Evolutionary conservation across 2,888 invertebrate genomes (phyloP).

Genomic region (Allygus modestus): DNA sequence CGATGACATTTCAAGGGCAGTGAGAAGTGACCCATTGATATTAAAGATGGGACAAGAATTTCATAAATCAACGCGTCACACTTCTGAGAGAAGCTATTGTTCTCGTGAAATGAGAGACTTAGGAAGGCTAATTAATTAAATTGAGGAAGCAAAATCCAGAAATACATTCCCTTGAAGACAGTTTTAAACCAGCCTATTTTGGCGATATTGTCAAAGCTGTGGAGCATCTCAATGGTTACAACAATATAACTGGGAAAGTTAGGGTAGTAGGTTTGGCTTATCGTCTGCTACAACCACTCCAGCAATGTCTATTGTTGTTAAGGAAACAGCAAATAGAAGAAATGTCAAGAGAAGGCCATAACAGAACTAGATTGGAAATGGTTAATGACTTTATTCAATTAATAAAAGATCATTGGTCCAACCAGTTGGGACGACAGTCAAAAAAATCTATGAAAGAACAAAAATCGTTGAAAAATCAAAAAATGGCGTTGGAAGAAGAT

Average conservation of each 20-base stretch:
- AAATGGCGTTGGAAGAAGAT: slow-evolving; percentile 22
- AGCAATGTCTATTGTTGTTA: background rate
- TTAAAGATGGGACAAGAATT: slow-evolving; percentile 25
- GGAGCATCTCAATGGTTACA: background rate
- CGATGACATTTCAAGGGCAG: background rate
- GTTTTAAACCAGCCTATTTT: background rate
- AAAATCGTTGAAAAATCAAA: background rate
- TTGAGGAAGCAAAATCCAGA: background rate
- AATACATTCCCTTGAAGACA: background rate
- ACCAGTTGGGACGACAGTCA: background rate
- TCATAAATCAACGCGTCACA: slow-evolving; percentile 11
- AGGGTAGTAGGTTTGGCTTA: slow-evolving; percentile 1
- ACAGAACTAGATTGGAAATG: slow-evolving; percentile 1
- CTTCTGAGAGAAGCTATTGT: background rate
- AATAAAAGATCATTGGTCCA: slow-evolving; percentile 24
- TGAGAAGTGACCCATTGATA: slow-evolving; percentile 7
- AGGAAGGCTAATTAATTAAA: background rate
- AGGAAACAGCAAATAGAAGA: background rate
- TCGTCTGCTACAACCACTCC: slow-evolving; percentile 18
- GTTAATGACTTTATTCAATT: slow-evolving; percentile 21
- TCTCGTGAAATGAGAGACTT: background rate
- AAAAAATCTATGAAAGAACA: background rate
- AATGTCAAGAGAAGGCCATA: no score
- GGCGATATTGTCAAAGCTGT: slow-evolving; percentile 10
- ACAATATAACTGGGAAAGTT: background rate